Base-by-base conservation (phyloP, 2,888 invertebrate species). In the Phengaris alcon region DNA sequence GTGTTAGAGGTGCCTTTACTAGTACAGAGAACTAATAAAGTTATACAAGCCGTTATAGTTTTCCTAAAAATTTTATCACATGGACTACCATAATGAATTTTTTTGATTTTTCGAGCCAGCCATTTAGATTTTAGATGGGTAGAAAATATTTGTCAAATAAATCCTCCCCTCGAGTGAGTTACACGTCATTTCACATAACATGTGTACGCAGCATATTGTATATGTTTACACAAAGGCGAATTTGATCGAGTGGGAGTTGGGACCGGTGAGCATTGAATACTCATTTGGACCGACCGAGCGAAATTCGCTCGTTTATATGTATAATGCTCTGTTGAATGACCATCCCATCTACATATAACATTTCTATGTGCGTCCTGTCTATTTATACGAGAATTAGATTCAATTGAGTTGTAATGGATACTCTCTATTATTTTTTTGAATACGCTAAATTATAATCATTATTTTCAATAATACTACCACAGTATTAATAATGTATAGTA, bases 281-380 rank as follows among this genome's bases (percentile, higher is more conserved):
- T 64, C 35, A 64, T 64, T 64, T 64, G 64, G 64, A 64, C 12
- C 64, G 35, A 22, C 35, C 35, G 2, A 12, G 12, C 64, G 64
- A 64, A 64, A 64, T 64, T 13, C 35, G 35, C 64, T 44, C 64
- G 44, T 64, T 64, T 64, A 64, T 64, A 64, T 64, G 64, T 64
- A 64, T 64, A 64, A 64, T 64, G 35, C 35, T 35, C 64, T 7
- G 64, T 35, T 44, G 44, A 64, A 44, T 64, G 64, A 64, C 64
- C 64, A 64, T 64, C 35, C 64, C 35, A 64, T 59, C 59, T 64
- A 64, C 13, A 64, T 64, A 64, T 64, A 64, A 64, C 35, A 64
- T 64, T 59, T 59, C 22, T 64, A 64, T 64, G 64, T 44, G 59
- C 59, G 22, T 15, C 22, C 59, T 44, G 64, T 64, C 64, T 64